Conservation (phyloP, 2,888 invertebrate species). For the Habroteleia sp. region DNA sequence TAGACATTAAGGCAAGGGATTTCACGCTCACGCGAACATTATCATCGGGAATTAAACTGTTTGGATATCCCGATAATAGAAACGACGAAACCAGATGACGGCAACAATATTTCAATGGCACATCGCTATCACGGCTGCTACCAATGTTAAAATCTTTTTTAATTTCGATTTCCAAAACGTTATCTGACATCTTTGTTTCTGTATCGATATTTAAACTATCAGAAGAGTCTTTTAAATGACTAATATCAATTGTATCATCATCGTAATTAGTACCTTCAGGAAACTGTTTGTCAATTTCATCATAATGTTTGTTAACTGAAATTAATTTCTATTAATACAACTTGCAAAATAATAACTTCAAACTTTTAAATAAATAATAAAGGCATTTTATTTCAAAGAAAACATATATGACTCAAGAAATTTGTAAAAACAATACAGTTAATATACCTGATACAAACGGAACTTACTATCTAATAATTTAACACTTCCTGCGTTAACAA, state of each 20-base stretch:
- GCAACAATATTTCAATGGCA: slow-evolving; percentile 87
- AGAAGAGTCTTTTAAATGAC: slow-evolving; percentile 63
- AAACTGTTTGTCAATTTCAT: too few species aligned
- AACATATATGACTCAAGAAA: too few species aligned
- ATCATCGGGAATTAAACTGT: slow-evolving; percentile 87
- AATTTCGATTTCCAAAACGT: slow-evolving; percentile 58
- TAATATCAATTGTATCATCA: too few species aligned
- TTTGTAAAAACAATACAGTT: too few species aligned
- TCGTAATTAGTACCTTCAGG: too few species aligned
- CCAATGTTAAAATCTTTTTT: slow-evolving; percentile 84
- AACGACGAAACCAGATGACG: slow-evolving; percentile 88
- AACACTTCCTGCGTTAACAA: too few species aligned
- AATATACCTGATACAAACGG: too few species aligned
- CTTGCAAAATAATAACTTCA: too few species aligned
- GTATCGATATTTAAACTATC: slow-evolving; percentile 63
- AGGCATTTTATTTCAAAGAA: too few species aligned
- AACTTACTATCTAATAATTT: slow-evolving; percentile 9
- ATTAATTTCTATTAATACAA: too few species aligned
- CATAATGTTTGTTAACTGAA: too few species aligned
- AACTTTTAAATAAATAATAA: too few species aligned
- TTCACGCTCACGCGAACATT: slow-evolving; percentile 94
- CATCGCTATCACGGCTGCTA: slow-evolving; percentile 84
- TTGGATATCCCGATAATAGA: slow-evolving; percentile 85
- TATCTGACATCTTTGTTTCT: slow-evolving; percentile 67
- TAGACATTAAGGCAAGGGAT: slow-evolving; percentile 90